These are phyloP conservation scores for Sebastes cheni DNA, from an alignment of 2,797 vertebrate genomes.

Conservation along the genomic window DNA sequence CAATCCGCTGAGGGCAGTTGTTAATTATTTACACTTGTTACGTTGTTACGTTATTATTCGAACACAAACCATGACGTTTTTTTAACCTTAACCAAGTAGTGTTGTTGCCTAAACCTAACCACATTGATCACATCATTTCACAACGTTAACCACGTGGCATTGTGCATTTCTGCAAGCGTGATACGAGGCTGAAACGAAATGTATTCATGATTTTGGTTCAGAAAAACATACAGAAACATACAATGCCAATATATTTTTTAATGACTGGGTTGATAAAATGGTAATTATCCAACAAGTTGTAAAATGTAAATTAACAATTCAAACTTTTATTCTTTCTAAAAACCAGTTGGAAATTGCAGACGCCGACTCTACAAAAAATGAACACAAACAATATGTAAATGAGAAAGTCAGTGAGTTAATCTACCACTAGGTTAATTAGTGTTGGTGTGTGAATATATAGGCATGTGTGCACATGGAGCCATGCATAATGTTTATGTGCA, in stretches of 20 bases:
- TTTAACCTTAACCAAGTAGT: neutral
- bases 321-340: neutral
- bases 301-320: neutral
- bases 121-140: neutral
- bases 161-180: neutral
- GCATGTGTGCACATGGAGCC: neutral
- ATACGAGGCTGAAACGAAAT: neutral
- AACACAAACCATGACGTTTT: neutral
- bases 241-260: neutral
- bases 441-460: neutral
- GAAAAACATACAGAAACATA: neutral
- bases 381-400: neutral
- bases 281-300: neutral
- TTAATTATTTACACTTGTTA: too few relatives aligned
- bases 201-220: neutral
- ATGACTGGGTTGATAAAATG: neutral
- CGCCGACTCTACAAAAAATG: neutral
- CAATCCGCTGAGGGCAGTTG: too few relatives aligned
- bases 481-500: neutral
- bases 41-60: neutral
- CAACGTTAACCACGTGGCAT: neutral
- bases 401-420: neutral
- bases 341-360: neutral
- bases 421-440: constrained; percentile 3
- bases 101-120: neutral